Base-by-base conservation (phyloP, 2,797 vertebrate genomes). In the Microctenopoma stevenorrisi region DNA sequence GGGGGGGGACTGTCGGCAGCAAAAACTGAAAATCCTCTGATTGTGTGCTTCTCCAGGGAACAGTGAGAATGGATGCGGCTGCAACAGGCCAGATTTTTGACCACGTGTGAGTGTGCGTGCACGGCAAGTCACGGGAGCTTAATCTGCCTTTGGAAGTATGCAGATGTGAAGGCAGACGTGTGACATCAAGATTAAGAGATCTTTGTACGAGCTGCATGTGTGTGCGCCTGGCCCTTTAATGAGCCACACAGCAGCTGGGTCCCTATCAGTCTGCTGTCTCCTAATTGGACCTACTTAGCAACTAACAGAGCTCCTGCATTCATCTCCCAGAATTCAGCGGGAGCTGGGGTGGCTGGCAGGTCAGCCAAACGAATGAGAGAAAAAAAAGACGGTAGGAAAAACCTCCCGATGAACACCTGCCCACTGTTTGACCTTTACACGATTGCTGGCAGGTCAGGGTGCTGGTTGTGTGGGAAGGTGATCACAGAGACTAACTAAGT, bases 201-300 rank as follows among this genome's bases (percentile, higher is more conserved):
- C 61, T 43, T 56, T 40, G 40, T 54, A 33, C 47, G 62, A 68
- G 63, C 55, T 69, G 30, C 30, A 40, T 58, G 53, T 75, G 73
- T 68, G 55, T 69, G 54, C 60, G 33, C 50, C 16, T 57, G 16
- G 12, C 38, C 26, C 50, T 64, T 66, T 91, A 91, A 91, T 88
- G 85, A 90, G 82, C 58, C 55, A 11, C 78, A 66, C 60, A 65
- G 51, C 71, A 77, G 76, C 74, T 54, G 72, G 72, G 64, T 72
- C 69, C 37, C 78, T 84, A 89, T 89, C 88, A 85, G 74, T 91
- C 85, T 82, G 78, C 82, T 37, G 76, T 80, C 79, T 81, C 50
- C 67, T 92, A 92, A 92, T 92, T 93, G 87, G 87, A 84, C 89
- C 78, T 74, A 84, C 78, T 26, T 77, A 86, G 81, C 82, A 66